These are phyloP conservation scores for Betta splendens DNA, from an alignment of 2,797 vertebrate species.

Conservation along the genomic window DNA sequence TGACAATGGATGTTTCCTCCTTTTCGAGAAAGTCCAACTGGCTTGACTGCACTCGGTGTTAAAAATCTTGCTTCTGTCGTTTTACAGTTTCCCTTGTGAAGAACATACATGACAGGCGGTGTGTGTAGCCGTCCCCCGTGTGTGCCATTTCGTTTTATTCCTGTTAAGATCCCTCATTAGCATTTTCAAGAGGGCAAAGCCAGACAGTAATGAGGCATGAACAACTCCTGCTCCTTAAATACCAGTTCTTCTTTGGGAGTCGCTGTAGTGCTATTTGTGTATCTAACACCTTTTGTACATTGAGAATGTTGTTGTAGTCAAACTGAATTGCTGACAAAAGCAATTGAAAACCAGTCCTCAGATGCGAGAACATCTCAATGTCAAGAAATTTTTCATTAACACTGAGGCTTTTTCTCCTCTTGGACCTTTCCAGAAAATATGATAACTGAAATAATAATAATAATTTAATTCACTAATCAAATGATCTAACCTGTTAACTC, in stretches of 20 bases:
- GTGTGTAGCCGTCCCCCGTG: constrained; percentile 20
- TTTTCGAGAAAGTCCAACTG: constrained; percentile 42
- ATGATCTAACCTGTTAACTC: constrained; percentile 22
- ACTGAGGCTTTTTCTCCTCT: neutral
- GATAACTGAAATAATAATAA: no score
- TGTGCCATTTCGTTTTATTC: constrained; percentile 30
- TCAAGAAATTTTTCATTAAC: constrained; percentile 34
- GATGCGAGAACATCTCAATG: constrained; percentile 49
- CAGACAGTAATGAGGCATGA: constrained; percentile 45
- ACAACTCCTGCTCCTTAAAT: constrained; percentile 41
- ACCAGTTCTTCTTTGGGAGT: constrained; percentile 21
- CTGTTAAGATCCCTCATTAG: constrained; percentile 36
- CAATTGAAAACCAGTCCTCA: neutral
- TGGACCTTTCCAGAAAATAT: constrained; percentile 5
- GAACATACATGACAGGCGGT: constrained; percentile 15
- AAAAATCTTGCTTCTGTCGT: constrained; percentile 50
- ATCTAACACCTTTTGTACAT: constrained; percentile 40
- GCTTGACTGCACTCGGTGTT: constrained; percentile 18
- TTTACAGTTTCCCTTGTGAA: constrained; percentile 49
- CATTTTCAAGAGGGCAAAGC: constrained; percentile 31
- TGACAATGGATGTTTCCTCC: constrained; percentile 37
- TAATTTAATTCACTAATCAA: neutral
- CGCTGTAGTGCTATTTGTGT: constrained; percentile 13
- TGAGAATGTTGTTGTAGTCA: constrained; percentile 40
- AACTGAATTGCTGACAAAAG: constrained; percentile 5